phyloP scores from a whole-genome alignment of 2,888 invertebrate genomes.

The Drosophila affinis region DNA sequence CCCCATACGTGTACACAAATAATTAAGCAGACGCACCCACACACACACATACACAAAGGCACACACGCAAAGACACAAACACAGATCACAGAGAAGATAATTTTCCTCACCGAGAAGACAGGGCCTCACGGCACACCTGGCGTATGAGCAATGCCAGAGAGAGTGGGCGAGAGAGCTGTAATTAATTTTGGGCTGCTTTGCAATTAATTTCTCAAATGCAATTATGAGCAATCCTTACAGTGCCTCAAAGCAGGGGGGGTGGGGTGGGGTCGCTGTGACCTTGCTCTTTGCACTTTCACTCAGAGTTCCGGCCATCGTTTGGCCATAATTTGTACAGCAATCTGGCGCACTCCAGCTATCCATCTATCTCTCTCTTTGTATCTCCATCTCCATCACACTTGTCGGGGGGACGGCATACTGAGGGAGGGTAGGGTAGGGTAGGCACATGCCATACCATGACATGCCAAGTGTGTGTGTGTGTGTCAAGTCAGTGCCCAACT shows the following conservation, averaged over 20 bases:
- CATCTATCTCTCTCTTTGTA: neutral
- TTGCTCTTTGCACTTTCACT: constrained; percentile 40
- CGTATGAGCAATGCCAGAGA: constrained; percentile 57
- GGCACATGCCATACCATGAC: constrained; percentile 4
- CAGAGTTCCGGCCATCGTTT: neutral
- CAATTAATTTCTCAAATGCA: constrained; percentile 51
- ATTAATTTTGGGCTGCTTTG: constrained; percentile 48
- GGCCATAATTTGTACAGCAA: constrained; percentile 21
- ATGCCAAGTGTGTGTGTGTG: constrained; percentile 3
- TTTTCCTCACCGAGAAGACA: constrained; percentile 40
- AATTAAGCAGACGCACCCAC: constrained; percentile 64
- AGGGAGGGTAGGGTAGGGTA: no score
- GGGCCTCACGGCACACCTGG: constrained; percentile 54
- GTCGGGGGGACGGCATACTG: neutral
- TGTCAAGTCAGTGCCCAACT: constrained; percentile 55
- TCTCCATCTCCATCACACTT: neutral
- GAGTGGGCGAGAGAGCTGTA: constrained; percentile 23
- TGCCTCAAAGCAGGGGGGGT: no score
- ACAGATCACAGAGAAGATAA: constrained; percentile 32
- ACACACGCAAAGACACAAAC: constrained; percentile 4
- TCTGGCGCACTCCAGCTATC: neutral
- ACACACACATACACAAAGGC: no score
- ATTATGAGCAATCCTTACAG: constrained; percentile 49
- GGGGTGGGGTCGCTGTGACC: constrained; percentile 10
- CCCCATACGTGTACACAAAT: constrained; percentile 51